Evolutionary conservation across 2,888 invertebrate species (phyloP).

Genomic region (Rotaria magnacalcarata): DNA sequence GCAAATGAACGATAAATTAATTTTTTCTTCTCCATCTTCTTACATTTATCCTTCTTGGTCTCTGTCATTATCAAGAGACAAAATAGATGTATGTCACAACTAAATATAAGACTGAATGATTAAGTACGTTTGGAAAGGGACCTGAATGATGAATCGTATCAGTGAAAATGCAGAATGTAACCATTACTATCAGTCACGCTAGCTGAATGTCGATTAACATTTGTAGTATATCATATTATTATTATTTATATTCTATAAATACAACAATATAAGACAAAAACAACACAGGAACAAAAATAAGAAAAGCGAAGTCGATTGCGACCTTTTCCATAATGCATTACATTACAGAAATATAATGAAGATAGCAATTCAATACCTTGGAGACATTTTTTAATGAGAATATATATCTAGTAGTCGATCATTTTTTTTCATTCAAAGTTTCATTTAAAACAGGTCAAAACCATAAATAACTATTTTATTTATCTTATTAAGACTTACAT

Average conservation of each 20-base stretch:
- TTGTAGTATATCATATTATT: background rate
- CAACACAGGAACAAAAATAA: background rate
- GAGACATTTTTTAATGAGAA: background rate
- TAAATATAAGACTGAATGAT: background rate
- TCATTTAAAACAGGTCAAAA: no score
- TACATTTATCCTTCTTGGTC: no score
- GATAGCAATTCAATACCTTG: background rate
- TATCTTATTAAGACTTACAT: no score
- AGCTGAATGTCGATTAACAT: background rate
- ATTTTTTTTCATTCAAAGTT: background rate
- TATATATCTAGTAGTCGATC: background rate
- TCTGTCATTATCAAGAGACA: background rate
- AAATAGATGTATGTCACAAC: background rate
- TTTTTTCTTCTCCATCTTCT: background rate
- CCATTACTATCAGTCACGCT: background rate
- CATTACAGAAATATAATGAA: background rate
- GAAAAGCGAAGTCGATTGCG: background rate
- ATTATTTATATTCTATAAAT: no score
- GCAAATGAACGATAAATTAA: background rate
- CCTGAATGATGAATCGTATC: background rate
- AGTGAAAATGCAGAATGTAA: background rate
- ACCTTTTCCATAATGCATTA: background rate
- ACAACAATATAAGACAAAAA: background rate
- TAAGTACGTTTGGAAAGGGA: background rate
- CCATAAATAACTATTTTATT: no score